Evolutionary conservation across 2,113 vertebrate genomes (phyloP).

Genomic region (Octodon degus): DNA sequence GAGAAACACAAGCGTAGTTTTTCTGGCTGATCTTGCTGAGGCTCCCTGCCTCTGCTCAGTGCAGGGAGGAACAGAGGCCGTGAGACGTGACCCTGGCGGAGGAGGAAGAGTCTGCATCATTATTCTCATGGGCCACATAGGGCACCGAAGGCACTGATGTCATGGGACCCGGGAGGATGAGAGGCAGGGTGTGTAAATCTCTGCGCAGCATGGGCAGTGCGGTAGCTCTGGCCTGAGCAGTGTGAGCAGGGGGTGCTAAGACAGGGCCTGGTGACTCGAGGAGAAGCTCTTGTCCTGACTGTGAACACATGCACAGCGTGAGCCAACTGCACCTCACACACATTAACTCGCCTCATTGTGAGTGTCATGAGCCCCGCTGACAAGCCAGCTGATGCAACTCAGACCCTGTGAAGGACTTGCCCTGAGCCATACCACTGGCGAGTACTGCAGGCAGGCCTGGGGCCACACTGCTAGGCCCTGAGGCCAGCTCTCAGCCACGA

Average conservation of each 20-base stretch:
- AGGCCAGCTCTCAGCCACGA: background rate
- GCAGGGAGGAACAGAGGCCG: background rate
- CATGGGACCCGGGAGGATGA: background rate
- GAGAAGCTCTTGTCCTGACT: background rate
- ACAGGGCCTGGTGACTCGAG: background rate
- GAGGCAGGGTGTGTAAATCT: background rate
- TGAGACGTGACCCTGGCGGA: background rate
- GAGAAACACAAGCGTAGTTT: too few species aligned
- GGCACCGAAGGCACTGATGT: background rate
- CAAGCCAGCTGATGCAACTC: background rate
- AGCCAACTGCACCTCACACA: background rate
- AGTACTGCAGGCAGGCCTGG: background rate
- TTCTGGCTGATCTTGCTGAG: background rate
- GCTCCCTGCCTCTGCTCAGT: background rate
- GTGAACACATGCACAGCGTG: rapidly evolving
- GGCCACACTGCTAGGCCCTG: background rate
- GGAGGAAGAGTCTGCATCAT: background rate
- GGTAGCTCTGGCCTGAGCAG: background rate
- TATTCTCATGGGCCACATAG: background rate
- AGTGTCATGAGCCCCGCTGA: background rate
- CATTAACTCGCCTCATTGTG: background rate
- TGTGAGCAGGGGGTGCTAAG: background rate
- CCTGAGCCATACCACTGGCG: background rate
- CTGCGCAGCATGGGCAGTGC: too few species aligned
- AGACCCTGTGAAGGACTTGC: background rate